phyloP scores from a whole-genome alignment of 2,888 invertebrate genomes.

The Drosophila buzzatii region DNA sequence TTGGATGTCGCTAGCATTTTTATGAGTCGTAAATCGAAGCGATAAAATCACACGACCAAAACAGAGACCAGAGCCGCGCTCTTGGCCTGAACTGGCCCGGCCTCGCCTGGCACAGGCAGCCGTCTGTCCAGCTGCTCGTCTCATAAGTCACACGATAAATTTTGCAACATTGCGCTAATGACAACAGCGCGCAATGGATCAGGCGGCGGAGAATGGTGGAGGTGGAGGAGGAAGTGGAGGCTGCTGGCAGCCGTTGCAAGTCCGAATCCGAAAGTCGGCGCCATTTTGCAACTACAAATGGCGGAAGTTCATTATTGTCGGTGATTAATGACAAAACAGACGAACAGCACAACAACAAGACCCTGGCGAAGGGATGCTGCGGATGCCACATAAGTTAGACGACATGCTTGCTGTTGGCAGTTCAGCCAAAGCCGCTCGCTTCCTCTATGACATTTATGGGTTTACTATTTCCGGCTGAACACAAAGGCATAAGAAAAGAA shows the following conservation, averaged over 20 bases:
- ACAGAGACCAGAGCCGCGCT: conserved; percentile 50
- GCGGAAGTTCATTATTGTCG: conserved; percentile 84
- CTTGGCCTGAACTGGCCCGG: conserved; percentile 21
- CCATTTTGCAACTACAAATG: conserved; percentile 71
- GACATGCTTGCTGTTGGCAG: conserved; percentile 59
- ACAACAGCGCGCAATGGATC: conserved; percentile 49
- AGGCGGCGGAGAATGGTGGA: background rate
- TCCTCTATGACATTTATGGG: conserved; percentile 65
- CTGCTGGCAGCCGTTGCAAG: conserved; percentile 31
- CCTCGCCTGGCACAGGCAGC: conserved; percentile 13
- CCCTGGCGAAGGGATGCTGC: conserved; percentile 21
- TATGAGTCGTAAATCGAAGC: conserved; percentile 83
- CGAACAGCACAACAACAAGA: background rate
- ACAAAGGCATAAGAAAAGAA: conserved; percentile 9
- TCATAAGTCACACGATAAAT: conserved; percentile 80
- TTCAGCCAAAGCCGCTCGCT: conserved; percentile 24
- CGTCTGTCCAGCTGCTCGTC: conserved; percentile 49
- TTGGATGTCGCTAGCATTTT: conserved; percentile 68
- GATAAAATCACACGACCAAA: conserved; percentile 75
- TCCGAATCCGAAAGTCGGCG: conserved; percentile 53
- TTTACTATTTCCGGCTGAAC: conserved; percentile 69
- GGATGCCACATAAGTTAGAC: conserved; percentile 71
- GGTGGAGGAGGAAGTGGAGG: too few species aligned
- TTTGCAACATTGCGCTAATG: conserved; percentile 82
- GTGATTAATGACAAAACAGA: conserved; percentile 82